Base-by-base conservation (phyloP, 2,113 vertebrate species). In the Perccottus glenii region DNA sequence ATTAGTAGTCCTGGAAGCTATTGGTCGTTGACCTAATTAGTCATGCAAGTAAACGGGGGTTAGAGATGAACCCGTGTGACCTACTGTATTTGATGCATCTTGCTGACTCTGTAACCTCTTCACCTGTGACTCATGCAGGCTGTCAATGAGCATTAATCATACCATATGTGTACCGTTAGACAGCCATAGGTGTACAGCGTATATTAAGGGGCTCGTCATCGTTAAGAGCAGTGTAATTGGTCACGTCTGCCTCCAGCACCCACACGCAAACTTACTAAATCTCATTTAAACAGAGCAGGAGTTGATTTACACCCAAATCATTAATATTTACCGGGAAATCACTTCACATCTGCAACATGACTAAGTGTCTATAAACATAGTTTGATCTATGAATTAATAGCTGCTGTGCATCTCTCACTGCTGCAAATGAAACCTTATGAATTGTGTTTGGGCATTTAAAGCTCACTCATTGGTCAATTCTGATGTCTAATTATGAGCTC, bases 401-500 rank as follows among this genome's bases (percentile, higher is more conserved):
- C 71, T n/a, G 64, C 62, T 69, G 51, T 60, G 55, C 62, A 63
- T 78, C 49, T 47, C 11, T 76, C 60, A 51, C 27, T n/a, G 33
- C 42, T 43, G 32, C 49, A 69, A 71, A 78, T 55, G 46, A 2
- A 47, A 58, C 59, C 60, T 50, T 50, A 80, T 62, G 68, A 27
- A 60, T 70, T 42, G 48, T 74, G 62, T 53, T 57, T 67, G 62
- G 70, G 42, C 68, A 11, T 62, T 62, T 73, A 44, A 0, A 2
- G 11, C 66, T 67, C 47, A 5, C 49, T 76, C 66, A 49, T 77
- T 77, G 77, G 84, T 85, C 79, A 75, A 67, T 74, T 75, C 70
- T 75, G 70, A 80, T 70, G 75, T 68, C 63, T 70, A 80, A 88
- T 85, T 80, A 83, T 62, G 51, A 72, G 56, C 53, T 19, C 70